A percentile compares a stretch with the other conserved stretches of the same genome.
Conservation (phyloP, 2,797 vertebrate genomes). For the Apogon hyalosoma region DNA sequence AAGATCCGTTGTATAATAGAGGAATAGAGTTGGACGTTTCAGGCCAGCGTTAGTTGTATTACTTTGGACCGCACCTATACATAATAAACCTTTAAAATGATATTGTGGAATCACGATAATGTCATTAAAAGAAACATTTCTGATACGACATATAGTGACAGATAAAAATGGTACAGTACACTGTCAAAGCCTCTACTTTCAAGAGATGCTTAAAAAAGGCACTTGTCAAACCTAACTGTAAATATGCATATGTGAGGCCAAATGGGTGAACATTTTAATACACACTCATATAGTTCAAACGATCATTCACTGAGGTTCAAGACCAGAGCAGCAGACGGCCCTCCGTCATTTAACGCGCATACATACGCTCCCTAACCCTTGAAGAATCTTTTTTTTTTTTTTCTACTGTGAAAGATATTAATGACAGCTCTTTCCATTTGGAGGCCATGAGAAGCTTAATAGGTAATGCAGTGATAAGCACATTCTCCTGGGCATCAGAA, state of each 20-base stretch:
- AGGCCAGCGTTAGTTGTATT: too few species aligned
- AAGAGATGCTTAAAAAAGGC: not conserved
- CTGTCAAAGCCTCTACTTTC: too few species aligned
- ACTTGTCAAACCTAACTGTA: not conserved
- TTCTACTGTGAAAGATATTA: slow-evolving; percentile 58
- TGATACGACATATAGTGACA: too few species aligned
- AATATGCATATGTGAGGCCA: not conserved
- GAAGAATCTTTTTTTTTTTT: slow-evolving; percentile 30
- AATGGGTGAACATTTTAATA: slow-evolving; percentile 17
- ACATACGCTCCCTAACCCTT: slow-evolving; percentile 16
- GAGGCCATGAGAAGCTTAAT: slow-evolving; percentile 58
- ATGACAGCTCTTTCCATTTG: slow-evolving; percentile 61
- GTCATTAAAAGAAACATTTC: too few species aligned
- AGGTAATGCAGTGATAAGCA: slow-evolving; percentile 73
- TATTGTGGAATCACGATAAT: too few species aligned
- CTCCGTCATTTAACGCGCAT: slow-evolving; percentile 38
- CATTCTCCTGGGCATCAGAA: slow-evolving; percentile 66
- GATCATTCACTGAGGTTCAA: slow-evolving; percentile 35
- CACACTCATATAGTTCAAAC: slow-evolving; percentile 7
- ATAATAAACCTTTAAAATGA: too few species aligned
- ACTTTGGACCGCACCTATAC: too few species aligned
- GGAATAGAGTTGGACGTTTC: too few species aligned
- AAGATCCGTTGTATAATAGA: too few species aligned
- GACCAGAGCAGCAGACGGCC: slow-evolving; percentile 25
- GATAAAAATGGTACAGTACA: too few species aligned